Base-by-base conservation (phyloP, 2,888 invertebrate genomes). In the Nomada fabriciana region DNA sequence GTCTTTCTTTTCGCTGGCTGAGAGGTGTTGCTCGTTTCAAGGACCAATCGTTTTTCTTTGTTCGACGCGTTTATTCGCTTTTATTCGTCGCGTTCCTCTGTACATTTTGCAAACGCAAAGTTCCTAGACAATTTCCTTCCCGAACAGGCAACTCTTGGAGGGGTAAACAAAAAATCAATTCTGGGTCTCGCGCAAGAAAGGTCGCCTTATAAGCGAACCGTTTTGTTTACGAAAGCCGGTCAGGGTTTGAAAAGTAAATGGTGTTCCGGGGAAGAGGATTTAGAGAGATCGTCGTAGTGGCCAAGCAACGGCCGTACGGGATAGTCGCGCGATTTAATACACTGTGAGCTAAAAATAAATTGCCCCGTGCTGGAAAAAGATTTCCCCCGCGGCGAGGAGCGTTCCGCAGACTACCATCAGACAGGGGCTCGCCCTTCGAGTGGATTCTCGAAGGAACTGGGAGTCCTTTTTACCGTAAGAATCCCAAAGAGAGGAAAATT, bases 351-450 rank as follows among this genome's bases (percentile, higher is more conserved):
- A 81, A 81, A 81, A 81, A 81, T 73, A 74, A 81, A 81, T 74
- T 64, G 68, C 73, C 50, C 64, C 47, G 25, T 52, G 36, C 63
- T 53, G 59, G 63, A 73, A 60, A 73, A 74, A 81, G 80, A 80
- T 80, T 81, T 81, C 81, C 82, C 80, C 64, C 69, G 81, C 64
- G 81, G 74, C 82, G 81, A 55, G 42, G 11, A 47, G 42, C 23
- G 73, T 65, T 80, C 68, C 73, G 59, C 29, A 81, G 82, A 81
- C 81, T 55, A 74, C 64, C 15, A 23, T 43, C 59, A 81, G 81
- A 81, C 81, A 67, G 53, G 42, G 61, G 61, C 20, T 64, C 50
- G 57, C 25, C 29, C 42, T 52, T 68, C 43, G 18, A 29, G 36
- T 36, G 42, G 73, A 25, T 68, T 29, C 70, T 59, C 63, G 57